Percentiles rank a stretch among this genome's conserved stretches.
These are phyloP conservation scores for Drosophila anomelani DNA, from an alignment of 2,888 invertebrate genomes.

Conservation along the genomic window DNA sequence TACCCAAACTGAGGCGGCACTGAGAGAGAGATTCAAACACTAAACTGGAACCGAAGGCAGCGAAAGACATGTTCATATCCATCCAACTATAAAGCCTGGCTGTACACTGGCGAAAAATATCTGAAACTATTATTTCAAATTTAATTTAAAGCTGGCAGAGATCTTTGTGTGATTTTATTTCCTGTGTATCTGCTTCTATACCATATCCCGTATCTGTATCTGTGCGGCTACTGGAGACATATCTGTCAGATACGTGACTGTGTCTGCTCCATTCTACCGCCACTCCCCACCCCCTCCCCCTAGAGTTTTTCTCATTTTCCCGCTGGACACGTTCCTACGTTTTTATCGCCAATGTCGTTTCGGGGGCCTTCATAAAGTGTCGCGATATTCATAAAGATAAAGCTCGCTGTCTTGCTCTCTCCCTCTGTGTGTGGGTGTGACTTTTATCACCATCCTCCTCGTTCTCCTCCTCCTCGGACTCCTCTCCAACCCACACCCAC, in stretches of 20 bases:
- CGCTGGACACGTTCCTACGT: slow-evolving; percentile 47
- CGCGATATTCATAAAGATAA: slow-evolving; percentile 78
- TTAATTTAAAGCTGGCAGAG: no score
- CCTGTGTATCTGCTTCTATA: slow-evolving; percentile 1
- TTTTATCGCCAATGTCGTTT: slow-evolving; percentile 46
- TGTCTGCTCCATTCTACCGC: slow-evolving; percentile 8
- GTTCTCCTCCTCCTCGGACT: neutral
- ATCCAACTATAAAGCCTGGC: slow-evolving; percentile 1
- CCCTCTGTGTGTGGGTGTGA: slow-evolving; percentile 21
- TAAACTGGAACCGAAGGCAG: slow-evolving; percentile 11
- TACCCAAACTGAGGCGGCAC: slow-evolving; percentile 20
- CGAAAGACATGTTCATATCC: slow-evolving; percentile 5
- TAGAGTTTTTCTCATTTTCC: slow-evolving; percentile 43
- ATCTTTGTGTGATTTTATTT: no score
- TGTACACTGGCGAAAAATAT: neutral
- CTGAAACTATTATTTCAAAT: no score
- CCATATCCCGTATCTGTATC: slow-evolving; percentile 13
- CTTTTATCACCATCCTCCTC: slow-evolving; percentile 33
- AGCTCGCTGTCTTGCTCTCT: slow-evolving; percentile 37
- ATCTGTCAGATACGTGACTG: slow-evolving; percentile 67
- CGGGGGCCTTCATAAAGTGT: slow-evolving; percentile 71
- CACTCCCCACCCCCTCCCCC: neutral
- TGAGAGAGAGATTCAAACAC: neutral
- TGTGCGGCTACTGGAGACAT: slow-evolving; percentile 42
- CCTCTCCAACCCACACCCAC: neutral